A percentile compares a stretch with the other conserved stretches of the same genome.
These are phyloP conservation scores for Neosilurus mollespiculum DNA, from an alignment of 2,797 vertebrate genomes.

Conservation along the genomic window DNA sequence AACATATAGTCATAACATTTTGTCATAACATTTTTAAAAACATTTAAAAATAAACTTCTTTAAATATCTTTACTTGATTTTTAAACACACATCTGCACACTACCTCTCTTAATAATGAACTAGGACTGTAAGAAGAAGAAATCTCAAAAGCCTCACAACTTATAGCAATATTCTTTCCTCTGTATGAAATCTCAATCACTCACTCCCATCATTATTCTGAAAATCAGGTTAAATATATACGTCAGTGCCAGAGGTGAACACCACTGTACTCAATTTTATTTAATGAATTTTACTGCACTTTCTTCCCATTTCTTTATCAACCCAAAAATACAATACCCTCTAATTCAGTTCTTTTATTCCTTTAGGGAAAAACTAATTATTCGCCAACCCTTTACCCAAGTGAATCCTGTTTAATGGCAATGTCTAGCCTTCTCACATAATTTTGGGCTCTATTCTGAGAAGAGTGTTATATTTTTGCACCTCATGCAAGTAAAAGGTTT, in stretches of 20 bases:
- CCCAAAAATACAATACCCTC: background rate
- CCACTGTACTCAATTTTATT: background rate
- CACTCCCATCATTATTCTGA: background rate
- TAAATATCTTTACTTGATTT: background rate
- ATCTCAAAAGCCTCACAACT: background rate
- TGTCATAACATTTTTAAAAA: no score
- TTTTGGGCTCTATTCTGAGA: background rate
- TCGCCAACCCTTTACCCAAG: background rate
- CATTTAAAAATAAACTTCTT: no score
- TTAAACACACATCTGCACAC: background rate
- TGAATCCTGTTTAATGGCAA: background rate
- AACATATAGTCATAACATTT: no score
- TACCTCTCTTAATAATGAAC: background rate
- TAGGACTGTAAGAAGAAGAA: no score
- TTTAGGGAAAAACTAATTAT: constrained; percentile 7
- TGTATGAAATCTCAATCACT: background rate
- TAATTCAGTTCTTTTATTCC: background rate
- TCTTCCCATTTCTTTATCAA: background rate
- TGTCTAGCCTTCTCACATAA: background rate
- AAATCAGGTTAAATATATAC: background rate
- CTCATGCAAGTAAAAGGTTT: constrained; percentile 18
- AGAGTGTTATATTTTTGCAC: background rate
- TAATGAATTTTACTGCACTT: background rate
- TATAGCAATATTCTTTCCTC: background rate
- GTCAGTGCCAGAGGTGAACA: background rate